A percentile compares a stretch with the other conserved stretches of the same genome.
Conservation (phyloP, 2,113 vertebrate genomes). For the Pseudopipra pipra region DNA sequence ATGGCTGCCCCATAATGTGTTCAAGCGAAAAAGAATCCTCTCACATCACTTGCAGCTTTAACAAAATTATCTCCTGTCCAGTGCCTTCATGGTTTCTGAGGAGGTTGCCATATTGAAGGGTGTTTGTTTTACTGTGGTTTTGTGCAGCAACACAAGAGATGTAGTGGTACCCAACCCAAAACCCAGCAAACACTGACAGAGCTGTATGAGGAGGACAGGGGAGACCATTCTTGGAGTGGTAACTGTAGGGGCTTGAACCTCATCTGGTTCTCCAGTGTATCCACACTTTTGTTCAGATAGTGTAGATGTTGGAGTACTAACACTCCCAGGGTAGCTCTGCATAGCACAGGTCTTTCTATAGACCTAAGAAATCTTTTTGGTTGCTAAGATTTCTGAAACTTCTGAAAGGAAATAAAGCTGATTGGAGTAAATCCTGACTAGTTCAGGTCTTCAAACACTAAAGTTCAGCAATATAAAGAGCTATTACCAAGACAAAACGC, state of each 20-base stretch:
- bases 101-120: neutral
- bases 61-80: neutral
- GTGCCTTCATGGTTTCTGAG: neutral
- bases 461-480: neutral
- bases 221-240: neutral
- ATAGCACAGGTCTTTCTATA: neutral
- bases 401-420: neutral
- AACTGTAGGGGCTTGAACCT: neutral
- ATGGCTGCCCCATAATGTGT: fast-evolving
- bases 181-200: neutral
- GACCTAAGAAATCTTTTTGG: neutral
- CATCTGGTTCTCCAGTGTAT: neutral
- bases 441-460: neutral
- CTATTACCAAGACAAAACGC: neutral
- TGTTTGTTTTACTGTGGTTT: neutral
- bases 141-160: neutral
- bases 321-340: neutral
- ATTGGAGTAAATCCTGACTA: neutral
- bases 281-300: neutral
- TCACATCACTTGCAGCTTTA: neutral
- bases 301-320: neutral
- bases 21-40: neutral
- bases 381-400: neutral
- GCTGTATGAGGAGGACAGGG: neutral
- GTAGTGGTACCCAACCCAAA: neutral